A percentile compares a stretch with the other conserved stretches of the same genome.
Conservation (phyloP, 2,888 invertebrate species). For the Ischnus inquisitorius region DNA sequence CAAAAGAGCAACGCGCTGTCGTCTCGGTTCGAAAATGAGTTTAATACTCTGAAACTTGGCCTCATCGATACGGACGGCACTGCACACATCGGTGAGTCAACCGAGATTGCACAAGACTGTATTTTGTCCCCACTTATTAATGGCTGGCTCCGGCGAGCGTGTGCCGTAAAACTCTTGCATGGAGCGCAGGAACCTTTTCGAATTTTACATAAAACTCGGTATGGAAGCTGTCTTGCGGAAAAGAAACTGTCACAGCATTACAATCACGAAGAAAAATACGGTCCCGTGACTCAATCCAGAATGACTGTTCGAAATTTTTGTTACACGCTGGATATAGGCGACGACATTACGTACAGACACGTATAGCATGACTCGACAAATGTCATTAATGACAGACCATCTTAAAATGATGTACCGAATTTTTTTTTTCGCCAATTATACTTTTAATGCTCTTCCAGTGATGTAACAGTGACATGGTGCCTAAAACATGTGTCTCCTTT, state of each 20-base stretch:
- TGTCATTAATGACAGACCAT: background rate
- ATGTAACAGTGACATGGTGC: background rate
- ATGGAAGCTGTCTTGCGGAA: background rate
- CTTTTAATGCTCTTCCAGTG: background rate
- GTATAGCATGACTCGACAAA: background rate
- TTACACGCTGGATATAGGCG: background rate
- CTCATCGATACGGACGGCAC: too few relatives aligned
- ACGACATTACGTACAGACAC: background rate
- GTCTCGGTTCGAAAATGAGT: too few relatives aligned
- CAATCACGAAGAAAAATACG: background rate
- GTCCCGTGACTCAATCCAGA: background rate
- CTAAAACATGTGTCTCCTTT: background rate
- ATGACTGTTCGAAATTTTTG: background rate
- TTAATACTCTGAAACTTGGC: too few relatives aligned
- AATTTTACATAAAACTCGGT: background rate
- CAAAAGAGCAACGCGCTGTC: too few relatives aligned
- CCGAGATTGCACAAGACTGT: background rate
- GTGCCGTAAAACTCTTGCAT: background rate
- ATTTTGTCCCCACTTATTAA: background rate
- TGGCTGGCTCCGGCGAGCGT: background rate
- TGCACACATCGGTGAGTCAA: background rate
- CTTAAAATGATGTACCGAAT: background rate
- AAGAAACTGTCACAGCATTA: background rate
- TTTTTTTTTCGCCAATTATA: background rate
- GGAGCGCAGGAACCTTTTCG: background rate